Conservation (phyloP, 2,797 vertebrate genomes). For the Numenius phaeopus region DNA sequence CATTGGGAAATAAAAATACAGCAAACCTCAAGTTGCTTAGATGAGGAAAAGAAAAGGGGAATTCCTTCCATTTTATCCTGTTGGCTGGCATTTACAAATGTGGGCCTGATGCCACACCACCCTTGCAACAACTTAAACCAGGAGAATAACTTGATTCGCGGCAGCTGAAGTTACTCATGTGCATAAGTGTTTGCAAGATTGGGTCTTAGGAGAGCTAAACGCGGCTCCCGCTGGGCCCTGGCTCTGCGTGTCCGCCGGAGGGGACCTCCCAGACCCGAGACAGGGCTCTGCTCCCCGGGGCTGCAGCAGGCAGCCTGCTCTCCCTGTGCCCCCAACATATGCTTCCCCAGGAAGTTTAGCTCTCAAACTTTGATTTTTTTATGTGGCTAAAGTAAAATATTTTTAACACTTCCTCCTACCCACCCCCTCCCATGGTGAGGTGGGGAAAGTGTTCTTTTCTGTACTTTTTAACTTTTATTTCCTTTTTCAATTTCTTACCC, state of each 20-base stretch:
- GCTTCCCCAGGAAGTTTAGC: background rate
- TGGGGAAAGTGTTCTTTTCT: background rate
- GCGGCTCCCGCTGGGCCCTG: background rate
- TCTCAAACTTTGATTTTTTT: background rate
- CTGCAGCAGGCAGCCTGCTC: background rate
- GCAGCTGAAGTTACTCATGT: slow-evolving; percentile 40
- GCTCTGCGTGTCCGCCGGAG: background rate
- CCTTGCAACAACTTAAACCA: background rate
- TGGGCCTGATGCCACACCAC: background rate
- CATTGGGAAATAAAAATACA: background rate
- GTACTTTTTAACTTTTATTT: background rate
- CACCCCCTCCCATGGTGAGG: background rate
- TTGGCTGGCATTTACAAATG: background rate
- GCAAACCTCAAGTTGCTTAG: background rate
- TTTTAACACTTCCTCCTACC: background rate
- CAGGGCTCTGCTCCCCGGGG: slow-evolving; percentile 9
- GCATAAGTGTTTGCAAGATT: slow-evolving; percentile 39
- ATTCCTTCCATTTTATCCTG: background rate
- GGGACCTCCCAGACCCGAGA: slow-evolving; percentile 31
- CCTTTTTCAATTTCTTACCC: background rate
- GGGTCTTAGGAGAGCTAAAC: slow-evolving; percentile 32
- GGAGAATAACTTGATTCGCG: slow-evolving; percentile 4
- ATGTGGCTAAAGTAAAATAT: background rate
- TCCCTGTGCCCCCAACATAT: background rate
- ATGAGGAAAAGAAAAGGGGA: background rate